These are phyloP conservation scores for Suricata suricatta DNA, from an alignment of 2,113 vertebrate genomes.

Conservation along the genomic window DNA sequence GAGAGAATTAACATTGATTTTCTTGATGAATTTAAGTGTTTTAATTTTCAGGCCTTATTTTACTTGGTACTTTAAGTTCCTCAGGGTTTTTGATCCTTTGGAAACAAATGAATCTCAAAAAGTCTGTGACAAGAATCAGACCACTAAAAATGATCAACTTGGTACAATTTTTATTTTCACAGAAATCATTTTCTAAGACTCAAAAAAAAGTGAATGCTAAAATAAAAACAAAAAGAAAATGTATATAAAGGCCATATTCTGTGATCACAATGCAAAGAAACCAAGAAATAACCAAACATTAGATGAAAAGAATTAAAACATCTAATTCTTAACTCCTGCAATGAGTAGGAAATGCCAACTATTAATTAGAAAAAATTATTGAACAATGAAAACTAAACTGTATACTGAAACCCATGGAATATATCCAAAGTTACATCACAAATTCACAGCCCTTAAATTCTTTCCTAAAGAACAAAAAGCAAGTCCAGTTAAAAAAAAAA, in stretches of 20 bases:
- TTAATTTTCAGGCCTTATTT: neutral
- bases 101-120: slow-evolving; percentile 30
- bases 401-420: neutral
- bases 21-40: neutral
- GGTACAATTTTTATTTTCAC: neutral
- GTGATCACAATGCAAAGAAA: slow-evolving; percentile 11
- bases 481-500: neutral
- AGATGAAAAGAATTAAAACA: slow-evolving; percentile 2
- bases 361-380: neutral
- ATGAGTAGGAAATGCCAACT: neutral
- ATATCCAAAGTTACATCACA: slow-evolving; percentile 21
- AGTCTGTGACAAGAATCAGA: neutral
- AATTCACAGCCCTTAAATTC: neutral
- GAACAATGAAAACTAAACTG: neutral
- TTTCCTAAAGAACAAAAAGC: neutral
- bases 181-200: neutral
- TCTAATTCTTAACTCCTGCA: neutral
- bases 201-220: neutral
- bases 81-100: neutral
- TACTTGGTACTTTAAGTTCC: neutral
- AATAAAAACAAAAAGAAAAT: slow-evolving; percentile 40
- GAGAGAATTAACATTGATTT: neutral
- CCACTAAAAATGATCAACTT: neutral
- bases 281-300: neutral
- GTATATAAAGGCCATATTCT: neutral